phyloP scores from a whole-genome alignment of 2,888 invertebrate genomes.

The Drosophila meridiana region DNA sequence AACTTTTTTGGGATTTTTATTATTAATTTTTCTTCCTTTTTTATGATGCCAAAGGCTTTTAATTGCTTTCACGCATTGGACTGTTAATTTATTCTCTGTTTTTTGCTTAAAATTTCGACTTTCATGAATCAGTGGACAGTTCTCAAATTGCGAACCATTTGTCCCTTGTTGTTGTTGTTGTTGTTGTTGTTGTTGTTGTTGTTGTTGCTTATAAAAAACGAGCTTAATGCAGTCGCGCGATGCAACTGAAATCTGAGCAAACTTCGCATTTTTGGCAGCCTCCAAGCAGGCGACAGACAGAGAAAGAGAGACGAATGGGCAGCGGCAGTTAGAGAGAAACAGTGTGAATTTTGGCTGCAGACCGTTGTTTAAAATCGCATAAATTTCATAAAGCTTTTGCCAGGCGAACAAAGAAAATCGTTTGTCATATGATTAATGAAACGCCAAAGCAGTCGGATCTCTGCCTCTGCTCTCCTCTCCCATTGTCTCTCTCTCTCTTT shows the following conservation, averaged over 20 bases:
- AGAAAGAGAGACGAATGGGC: neutral
- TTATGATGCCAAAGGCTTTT: slow-evolving; percentile 39
- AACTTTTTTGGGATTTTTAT: neutral
- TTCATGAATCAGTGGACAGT: slow-evolving; percentile 54
- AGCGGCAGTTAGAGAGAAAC: neutral
- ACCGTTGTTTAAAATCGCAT: slow-evolving; percentile 67
- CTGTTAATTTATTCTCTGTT: slow-evolving; percentile 15
- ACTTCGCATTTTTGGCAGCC: slow-evolving; percentile 1
- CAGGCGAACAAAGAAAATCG: slow-evolving; percentile 68
- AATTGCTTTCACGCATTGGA: slow-evolving; percentile 44
- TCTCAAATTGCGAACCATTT: slow-evolving; percentile 6
- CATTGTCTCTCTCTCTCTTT: neutral
- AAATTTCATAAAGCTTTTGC: slow-evolving; percentile 63
- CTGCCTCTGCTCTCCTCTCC: neutral
- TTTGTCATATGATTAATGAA: slow-evolving; percentile 79
- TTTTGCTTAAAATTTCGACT: slow-evolving; percentile 20
- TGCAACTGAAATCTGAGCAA: slow-evolving; percentile 33
- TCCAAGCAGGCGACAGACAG: neutral
- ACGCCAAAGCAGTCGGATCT: slow-evolving; percentile 14
- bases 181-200: slow-evolving; percentile 5
- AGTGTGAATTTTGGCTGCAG: slow-evolving; percentile 21
- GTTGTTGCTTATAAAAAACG: slow-evolving; percentile 35
- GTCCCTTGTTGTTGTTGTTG: slow-evolving; percentile 13
- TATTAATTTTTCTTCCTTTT: slow-evolving; percentile 2
- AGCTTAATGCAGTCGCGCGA: slow-evolving; percentile 55